Evolutionary conservation across 53 echinoderm and acorn worm species (phyloP).

Genomic region (Mesocentrotus franciscanus): DNA sequence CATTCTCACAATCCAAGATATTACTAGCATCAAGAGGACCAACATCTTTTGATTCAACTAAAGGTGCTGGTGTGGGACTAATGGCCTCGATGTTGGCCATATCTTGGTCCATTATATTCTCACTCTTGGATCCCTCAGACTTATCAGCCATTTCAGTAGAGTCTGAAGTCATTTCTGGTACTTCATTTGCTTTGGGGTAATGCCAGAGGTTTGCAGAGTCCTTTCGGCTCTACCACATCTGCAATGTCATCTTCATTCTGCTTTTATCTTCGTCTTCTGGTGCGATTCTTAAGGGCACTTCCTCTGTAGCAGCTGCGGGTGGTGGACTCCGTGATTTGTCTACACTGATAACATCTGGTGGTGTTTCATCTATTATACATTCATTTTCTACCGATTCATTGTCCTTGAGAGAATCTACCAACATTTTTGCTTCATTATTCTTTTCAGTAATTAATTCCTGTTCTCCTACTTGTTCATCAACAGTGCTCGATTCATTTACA

Average conservation of each 20-base stretch:
- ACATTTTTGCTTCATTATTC: background rate
- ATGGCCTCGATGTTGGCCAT: background rate
- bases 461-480: background rate
- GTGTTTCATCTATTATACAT: background rate
- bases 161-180: background rate
- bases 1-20: background rate
- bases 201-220: background rate
- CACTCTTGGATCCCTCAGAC: background rate
- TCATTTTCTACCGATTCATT: background rate
- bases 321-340: background rate
- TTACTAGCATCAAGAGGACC: background rate
- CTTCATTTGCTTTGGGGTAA: background rate
- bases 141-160: background rate
- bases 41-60: background rate
- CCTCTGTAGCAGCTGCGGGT: background rate
- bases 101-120: background rate
- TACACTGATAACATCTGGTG: background rate
- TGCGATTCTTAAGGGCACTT: background rate
- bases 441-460: background rate
- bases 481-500: background rate
- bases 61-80: background rate
- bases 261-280: background rate
- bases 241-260: background rate
- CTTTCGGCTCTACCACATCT: background rate
- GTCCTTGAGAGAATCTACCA: background rate